These are phyloP conservation scores for Synergus gifuensis DNA, from an alignment of 2,888 invertebrate genomes.

Conservation along the genomic window DNA sequence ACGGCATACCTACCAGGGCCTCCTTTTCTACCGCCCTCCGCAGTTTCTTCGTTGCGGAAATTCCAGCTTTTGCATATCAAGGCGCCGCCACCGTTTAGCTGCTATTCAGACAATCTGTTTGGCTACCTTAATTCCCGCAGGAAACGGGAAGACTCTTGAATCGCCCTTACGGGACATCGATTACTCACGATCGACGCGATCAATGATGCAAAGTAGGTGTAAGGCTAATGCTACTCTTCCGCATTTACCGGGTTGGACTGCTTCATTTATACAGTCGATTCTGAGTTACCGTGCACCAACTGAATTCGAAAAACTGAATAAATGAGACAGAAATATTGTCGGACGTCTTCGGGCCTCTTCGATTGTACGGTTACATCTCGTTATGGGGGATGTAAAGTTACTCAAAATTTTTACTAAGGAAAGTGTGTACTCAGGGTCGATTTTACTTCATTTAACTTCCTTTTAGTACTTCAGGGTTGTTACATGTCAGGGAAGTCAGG, in stretches of 20 bases:
- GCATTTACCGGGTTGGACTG: background rate
- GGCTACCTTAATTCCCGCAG: conserved; percentile 42
- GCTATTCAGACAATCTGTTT: conserved; percentile 66
- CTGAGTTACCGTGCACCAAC: no score
- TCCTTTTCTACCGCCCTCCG: conserved; percentile 39
- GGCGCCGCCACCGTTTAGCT: conserved; percentile 72
- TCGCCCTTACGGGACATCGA: conserved; percentile 41
- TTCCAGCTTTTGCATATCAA: conserved; percentile 75
- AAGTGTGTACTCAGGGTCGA: no score
- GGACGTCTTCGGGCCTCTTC: no score
- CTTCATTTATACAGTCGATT: no score
- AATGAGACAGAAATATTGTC: no score
- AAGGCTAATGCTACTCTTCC: conserved; percentile 7
- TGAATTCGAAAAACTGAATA: no score
- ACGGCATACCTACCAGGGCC: conserved; percentile 35
- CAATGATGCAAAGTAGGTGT: conserved; percentile 35
- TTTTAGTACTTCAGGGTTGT: no score
- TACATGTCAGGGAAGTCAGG: no score
- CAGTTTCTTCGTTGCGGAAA: conserved; percentile 61
- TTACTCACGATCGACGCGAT: conserved; percentile 41
- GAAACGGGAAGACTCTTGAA: conserved; percentile 43
- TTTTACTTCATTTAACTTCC: no score
- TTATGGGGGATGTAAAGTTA: no score
- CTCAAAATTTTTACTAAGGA: no score
- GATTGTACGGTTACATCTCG: no score